Evolutionary conservation across 2,888 invertebrate species (phyloP), one percentile per base, ranked within the genome.

Genomic region (Aphidius colemani): DNA sequence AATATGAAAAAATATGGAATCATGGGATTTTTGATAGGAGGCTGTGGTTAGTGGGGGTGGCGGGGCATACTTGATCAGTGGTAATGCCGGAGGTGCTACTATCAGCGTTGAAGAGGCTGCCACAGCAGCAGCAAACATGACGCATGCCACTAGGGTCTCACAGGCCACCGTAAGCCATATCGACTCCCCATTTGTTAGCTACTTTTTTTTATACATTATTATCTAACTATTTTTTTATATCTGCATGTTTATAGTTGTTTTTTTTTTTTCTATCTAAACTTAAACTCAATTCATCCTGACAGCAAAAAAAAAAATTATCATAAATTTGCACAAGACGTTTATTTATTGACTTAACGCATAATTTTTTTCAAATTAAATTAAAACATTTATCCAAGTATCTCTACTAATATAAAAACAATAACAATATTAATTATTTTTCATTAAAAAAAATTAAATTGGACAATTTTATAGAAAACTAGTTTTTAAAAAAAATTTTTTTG

Each of bases 81-180:
- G 86, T 85, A 81, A 85, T 77, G 77, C 80, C 71, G 79, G 79
- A 74, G 76, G 78, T 70, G 73, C 77, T 71, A 76, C 79, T 74
- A 79, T 78, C 72, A 78, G 78, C 76, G 80, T 78, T 75, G 83
- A 83, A 73, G 83, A 86, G 69, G 86, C 87, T 72, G 86, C 88
- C 74, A 85, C 86, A 75, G 80, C 84, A 75, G 80, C 84, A 83
- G 83, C 74, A 70, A 85, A 85, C 74, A 85, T 90, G 78, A 88
- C 90, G 75, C 92, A 93, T 83, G 92, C 92, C 77, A 93, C 90
- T 81, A 87, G 91, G 83, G 93, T 92, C 79, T 93, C 92, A 80
- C 92, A 94, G 82, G 96, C 95, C 83, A 97, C 59, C 67, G 96
- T 93, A 88, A 89, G 89, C 85, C 73, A 74, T 76, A 75, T 71